phyloP scores from a whole-genome alignment of 64 coral and sea anemone species.

The Actinia tenebrosa region DNA sequence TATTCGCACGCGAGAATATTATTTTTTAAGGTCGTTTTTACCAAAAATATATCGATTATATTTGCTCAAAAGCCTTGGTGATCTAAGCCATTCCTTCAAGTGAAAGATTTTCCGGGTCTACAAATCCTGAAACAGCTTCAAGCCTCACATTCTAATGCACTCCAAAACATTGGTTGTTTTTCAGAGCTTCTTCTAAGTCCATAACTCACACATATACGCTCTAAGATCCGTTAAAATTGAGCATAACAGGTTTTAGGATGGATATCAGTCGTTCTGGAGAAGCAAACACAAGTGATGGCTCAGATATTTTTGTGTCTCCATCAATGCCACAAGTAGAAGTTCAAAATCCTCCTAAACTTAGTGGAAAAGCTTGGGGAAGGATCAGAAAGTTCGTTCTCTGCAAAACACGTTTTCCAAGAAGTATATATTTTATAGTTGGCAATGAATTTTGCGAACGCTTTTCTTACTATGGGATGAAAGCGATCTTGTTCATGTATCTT shows the following conservation, averaged over 20 bases:
- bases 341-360: conserved; percentile 20
- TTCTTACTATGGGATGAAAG: conserved; percentile 88
- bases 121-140: too few species aligned
- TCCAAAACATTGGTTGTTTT: too few species aligned
- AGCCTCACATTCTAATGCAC: too few species aligned
- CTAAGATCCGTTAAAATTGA: not conserved
- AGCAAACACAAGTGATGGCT: not conserved
- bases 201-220: not conserved
- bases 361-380: conserved; percentile 58
- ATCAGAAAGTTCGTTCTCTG: conserved; percentile 53
- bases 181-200: not conserved
- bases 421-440: conserved; percentile 78
- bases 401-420: conserved; percentile 57
- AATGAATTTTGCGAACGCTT: conserved; percentile 86
- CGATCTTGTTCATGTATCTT: conserved; percentile 82
- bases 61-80: too few species aligned
- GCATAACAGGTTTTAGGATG: not conserved
- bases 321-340: not conserved
- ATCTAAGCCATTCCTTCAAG: too few species aligned
- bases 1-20: too few species aligned
- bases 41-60: too few species aligned
- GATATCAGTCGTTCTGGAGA: not conserved
- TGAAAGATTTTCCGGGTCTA: too few species aligned
- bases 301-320: not conserved
- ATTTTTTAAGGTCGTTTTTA: too few species aligned